Base-by-base conservation (phyloP, 2,797 vertebrate species). In the Trematomus bernacchii region DNA sequence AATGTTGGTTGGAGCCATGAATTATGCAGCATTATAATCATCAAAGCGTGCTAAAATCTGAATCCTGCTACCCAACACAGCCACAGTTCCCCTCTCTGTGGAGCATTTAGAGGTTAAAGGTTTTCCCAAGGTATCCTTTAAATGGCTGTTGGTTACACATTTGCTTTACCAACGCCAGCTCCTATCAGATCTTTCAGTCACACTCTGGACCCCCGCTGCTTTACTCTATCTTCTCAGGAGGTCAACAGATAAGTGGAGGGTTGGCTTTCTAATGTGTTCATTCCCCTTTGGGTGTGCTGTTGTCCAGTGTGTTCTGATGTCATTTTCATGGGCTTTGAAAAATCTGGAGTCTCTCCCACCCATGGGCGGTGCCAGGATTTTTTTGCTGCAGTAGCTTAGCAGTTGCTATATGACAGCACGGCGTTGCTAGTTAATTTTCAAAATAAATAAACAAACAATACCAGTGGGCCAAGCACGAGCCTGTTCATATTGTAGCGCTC, bases 161-260 rank as follows among this genome's bases (percentile, higher is more conserved):
- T 77, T 52, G 54, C 30, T 59, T 76, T 82, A 63, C 40, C 46
- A 13, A 12, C 48, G 53, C 53, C 62, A 69, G 47, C 18, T 65
- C 59, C 58, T 46, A 55, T 67, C 53, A n/a, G 6, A 21, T 66
- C 52, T 74, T 40, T 59, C 12, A 43, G 19, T 60, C 50, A 30
- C 61, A 21, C 18, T 51, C 37, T 40, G 66, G 44, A 64, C 64
- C 59, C 6, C 46, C n/a, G 5, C 57, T 11, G 46, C 19, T 73
- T 62, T 10, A 21, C 18, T 67, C 27, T 14, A 19, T 66, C 8
- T 65, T 60, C 71, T 47, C 19, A 33, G 58, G 72, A 77, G 78
- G 66, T 84, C 27, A 15, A 23, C 23, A 6, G 21, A 61, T 82
- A 71, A 68, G 78, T 43, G 63, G 23, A 59, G 4, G n/a, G 55